These are phyloP conservation scores for Phalacrocorax aristotelis DNA, from an alignment of 2,113 vertebrate species.

Conservation along the genomic window DNA sequence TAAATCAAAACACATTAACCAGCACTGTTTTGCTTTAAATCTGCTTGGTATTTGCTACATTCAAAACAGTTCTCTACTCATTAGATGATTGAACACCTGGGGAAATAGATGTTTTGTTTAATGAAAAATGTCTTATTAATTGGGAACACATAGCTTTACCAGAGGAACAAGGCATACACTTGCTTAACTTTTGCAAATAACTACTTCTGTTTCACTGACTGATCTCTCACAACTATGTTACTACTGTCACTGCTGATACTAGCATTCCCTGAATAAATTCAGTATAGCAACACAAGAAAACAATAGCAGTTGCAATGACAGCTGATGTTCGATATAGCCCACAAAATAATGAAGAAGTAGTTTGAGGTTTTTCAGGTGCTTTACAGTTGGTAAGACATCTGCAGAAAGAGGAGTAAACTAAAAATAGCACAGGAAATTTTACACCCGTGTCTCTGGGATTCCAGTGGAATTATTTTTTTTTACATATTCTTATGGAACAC, in stretches of 20 bases:
- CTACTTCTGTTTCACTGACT: not conserved
- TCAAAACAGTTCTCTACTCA: not conserved
- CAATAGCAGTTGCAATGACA: not conserved
- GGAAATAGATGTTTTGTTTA: not conserved
- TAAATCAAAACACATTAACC: not conserved
- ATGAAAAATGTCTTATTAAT: not conserved
- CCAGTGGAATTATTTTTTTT: not conserved
- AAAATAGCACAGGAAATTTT: not conserved
- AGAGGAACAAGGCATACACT: not conserved
- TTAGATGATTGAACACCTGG: not conserved
- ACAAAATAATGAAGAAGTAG: not conserved
- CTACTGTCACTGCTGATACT: not conserved
- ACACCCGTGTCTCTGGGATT: not conserved
- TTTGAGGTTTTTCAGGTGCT: not conserved
- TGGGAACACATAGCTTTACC: not conserved
- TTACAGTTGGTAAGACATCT: not conserved
- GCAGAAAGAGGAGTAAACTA: not conserved
- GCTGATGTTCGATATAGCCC: not conserved
- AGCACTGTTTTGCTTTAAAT: not conserved
- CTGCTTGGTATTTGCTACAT: not conserved
- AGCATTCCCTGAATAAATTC: not conserved
- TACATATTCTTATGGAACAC: not conserved
- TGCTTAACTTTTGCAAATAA: not conserved
- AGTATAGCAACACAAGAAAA: not conserved
- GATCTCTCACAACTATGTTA: not conserved